A percentile compares a stretch with the other conserved stretches of the same genome.
phyloP scores from a whole-genome alignment of 2,888 invertebrate species.

The Polylopha cassiicola region DNA sequence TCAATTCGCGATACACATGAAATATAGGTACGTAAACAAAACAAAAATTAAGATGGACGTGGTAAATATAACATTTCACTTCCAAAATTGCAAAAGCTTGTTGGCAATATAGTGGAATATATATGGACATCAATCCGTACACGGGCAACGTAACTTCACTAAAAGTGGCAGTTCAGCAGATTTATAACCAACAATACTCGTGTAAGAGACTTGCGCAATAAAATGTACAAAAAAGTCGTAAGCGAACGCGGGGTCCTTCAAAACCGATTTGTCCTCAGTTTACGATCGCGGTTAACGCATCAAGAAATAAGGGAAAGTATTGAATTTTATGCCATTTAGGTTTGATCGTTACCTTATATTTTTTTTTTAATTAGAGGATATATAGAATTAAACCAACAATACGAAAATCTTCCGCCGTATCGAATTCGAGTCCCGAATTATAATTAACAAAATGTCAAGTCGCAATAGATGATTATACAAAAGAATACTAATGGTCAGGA shows the following conservation, averaged over 20 bases:
- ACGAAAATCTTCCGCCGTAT: conserved; percentile 29
- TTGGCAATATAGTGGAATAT: conserved; percentile 29
- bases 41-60: conserved; percentile 14
- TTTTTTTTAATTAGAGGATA: conserved; percentile 45
- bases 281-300: conserved; percentile 59
- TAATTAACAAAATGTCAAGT: conserved; percentile 34
- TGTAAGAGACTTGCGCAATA: conserved; percentile 39
- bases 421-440: conserved; percentile 40
- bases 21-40: too few species aligned
- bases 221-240: conserved; percentile 42
- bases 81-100: conserved; percentile 33
- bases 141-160: conserved; percentile 30
- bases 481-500: conserved; percentile 43
- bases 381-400: conserved; percentile 36
- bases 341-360: conserved; percentile 62
- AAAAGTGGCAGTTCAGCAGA: conserved; percentile 32
- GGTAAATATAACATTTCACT: conserved; percentile 11
- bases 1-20: too few species aligned
- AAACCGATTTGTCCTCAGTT: conserved; percentile 68
- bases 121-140: conserved; percentile 36
- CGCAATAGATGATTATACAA: conserved; percentile 41
- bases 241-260: conserved; percentile 45
- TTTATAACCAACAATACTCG: conserved; percentile 33
- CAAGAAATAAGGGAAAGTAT: conserved; percentile 65
- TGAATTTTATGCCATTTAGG: conserved; percentile 58